Base-by-base conservation (phyloP, 2,113 vertebrate genomes). In the Smithornis capensis region DNA sequence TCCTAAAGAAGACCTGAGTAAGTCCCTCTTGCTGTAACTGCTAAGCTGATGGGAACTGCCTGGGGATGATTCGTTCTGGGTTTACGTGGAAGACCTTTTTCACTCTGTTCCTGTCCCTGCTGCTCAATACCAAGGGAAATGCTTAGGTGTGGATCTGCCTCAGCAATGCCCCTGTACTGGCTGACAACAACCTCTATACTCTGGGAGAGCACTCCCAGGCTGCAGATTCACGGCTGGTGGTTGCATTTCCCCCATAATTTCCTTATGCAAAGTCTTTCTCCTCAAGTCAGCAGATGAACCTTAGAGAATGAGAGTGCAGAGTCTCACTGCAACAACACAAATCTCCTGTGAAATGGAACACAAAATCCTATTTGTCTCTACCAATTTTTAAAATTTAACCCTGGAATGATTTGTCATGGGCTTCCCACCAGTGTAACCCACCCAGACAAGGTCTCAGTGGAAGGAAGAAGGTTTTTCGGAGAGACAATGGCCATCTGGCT, bases 91-190 rank as follows among this genome's bases (percentile, higher is more conserved):
- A 65, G 49, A 10, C 4, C 33, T 42, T 68, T 45, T 78, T 44
- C 42, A 82, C 14, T 57, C 21, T 40, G 19, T 40, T 71, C 63
- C 35, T 52, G 18, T 52, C 29, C 1, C 4, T 23, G 23, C 47
- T 80, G 53, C 57, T 69, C 47, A 55, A 14, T 2, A 2, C 33
- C 28, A 14, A 21, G 8, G 33, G 37, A 52, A 33, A 4, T 28
- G 11, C 23, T 65, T 12, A 25, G 22, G 38, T 63, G 28, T 1
- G 2, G 28, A 89, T 22, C 31, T 90, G 19, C 37, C 56, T 64
- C 0, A 0, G 19, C 31, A 28, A 27, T 69, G 40, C 8, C 55
- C 44, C 19, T 4, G 3, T 8, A 1, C 49, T 23, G 33, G 14
- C 62, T 55, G 35, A 23, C 52, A 87, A 19, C 55, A 74, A 50